Evolutionary conservation across 2,888 invertebrate species (phyloP).

Genomic region (Busseola fusca): DNA sequence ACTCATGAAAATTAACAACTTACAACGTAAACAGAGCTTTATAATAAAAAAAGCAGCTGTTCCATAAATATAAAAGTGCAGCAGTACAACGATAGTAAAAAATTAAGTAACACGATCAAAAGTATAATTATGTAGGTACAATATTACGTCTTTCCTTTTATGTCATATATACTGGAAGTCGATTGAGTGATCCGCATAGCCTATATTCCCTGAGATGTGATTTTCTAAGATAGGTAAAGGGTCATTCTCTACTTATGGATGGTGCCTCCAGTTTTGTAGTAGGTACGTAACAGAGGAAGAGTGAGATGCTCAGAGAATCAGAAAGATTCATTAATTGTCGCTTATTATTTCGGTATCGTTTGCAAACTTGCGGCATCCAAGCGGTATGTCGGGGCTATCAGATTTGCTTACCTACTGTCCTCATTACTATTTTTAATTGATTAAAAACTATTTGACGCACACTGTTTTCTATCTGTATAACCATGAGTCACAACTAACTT

Average conservation of each 20-base stretch:
- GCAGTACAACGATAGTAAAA: neutral
- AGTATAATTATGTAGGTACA: neutral
- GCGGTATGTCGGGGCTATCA: too few relatives aligned
- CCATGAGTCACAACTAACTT: neutral
- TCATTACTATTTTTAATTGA: neutral
- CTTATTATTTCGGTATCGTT: neutral
- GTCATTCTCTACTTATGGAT: neutral
- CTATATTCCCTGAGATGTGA: neutral
- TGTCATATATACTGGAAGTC: neutral
- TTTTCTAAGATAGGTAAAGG: neutral
- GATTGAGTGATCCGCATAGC: neutral
- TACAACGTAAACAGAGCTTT: neutral
- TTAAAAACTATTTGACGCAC: slow-evolving; percentile 26
- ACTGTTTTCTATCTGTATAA: slow-evolving; percentile 10
- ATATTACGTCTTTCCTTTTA: neutral
- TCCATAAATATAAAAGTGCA: neutral
- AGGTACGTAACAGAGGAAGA: neutral
- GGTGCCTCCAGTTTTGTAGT: neutral
- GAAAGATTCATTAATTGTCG: neutral
- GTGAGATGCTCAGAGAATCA: neutral
- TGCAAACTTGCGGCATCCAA: neutral
- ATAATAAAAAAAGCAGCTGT: neutral
- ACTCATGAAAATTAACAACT: neutral
- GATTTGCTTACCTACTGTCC: neutral
- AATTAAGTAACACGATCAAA: neutral